Base-by-base conservation (phyloP, 2,888 invertebrate species). In the Morpho deidamia region DNA sequence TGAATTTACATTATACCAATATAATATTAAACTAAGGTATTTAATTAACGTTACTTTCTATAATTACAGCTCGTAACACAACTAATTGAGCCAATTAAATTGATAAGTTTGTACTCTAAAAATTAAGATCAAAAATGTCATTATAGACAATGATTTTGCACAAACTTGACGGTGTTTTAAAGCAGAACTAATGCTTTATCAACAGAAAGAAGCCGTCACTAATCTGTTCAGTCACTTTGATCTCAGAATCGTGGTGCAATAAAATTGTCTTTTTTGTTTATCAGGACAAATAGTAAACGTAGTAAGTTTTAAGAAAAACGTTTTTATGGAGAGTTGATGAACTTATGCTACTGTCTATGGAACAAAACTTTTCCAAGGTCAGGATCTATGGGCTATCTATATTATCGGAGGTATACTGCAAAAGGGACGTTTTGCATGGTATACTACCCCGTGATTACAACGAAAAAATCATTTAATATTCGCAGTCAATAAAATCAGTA, bases 151-250 rank as follows among this genome's bases (percentile, higher is more conserved):
- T 7, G 37, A 35, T 37, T 48, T 41, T 34, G 40, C 40, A 41
- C 33, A 40, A 48, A 33, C 11, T 48, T 9, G 34, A 12, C 10
- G 48, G 33, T 14, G 34, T 40, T 48, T 48, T 41, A 48, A 33
- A 48, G 48, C 46, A 39, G 10, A 48, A 41, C 48, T 12, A 48
- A 48, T 41, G 10, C 12, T 40, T 40, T 34, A 41, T 41, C 40
- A 48, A 48, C 40, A 40, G 41, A 48, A 32, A 41, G 41, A 32
- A 8, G 39, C 40, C 48, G 33, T 39, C 32, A 41, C 48, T 41
- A 48, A 48, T 48, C 48, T 48, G 33, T 40, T 41, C 48, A 12
- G 40, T 40, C 11, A 48, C 37, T 41, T 41, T 11, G 11, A 34
- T 48, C 12, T 33, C 11, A 47, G 23, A 47, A 38, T 47, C 39